phyloP scores from a whole-genome alignment of 2,113 vertebrate genomes.

The Stomatorhinus ivindoensis region DNA sequence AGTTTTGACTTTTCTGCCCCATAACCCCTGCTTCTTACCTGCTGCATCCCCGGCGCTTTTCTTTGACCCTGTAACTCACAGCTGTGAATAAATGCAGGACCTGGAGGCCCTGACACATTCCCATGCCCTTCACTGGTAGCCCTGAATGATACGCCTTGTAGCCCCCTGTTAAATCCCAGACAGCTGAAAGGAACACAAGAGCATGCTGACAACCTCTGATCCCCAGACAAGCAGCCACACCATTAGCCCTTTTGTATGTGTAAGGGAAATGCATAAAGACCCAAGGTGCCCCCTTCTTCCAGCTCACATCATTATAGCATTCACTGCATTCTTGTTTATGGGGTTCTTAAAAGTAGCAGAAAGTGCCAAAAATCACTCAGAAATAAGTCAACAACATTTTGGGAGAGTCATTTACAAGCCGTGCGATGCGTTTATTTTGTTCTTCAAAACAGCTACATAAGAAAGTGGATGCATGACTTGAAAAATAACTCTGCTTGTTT shows the following conservation, averaged over 20 bases:
- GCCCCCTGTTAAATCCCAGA: neutral
- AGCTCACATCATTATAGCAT: neutral
- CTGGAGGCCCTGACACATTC: neutral
- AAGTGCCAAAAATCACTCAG: neutral
- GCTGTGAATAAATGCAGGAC: neutral
- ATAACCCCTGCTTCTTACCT: no score
- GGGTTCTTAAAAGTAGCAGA: neutral
- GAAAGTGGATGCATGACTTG: neutral
- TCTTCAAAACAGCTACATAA: neutral
- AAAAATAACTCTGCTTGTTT: neutral
- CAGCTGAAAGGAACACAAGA: neutral
- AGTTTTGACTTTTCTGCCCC: neutral
- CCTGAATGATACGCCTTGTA: constrained; percentile 7
- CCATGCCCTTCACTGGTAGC: neutral
- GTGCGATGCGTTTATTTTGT: neutral
- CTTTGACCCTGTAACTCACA: neutral
- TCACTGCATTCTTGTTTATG: neutral
- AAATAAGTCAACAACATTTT: neutral
- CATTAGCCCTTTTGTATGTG: neutral
- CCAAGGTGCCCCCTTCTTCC: neutral
- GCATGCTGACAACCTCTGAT: constrained; percentile 5
- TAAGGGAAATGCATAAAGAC: neutral
- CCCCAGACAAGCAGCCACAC: constrained; percentile 3
- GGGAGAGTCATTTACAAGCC: neutral
- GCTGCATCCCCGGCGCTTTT: neutral